Evolutionary conservation across 2,888 invertebrate genomes (phyloP).

Genomic region (Apeira syringaria): DNA sequence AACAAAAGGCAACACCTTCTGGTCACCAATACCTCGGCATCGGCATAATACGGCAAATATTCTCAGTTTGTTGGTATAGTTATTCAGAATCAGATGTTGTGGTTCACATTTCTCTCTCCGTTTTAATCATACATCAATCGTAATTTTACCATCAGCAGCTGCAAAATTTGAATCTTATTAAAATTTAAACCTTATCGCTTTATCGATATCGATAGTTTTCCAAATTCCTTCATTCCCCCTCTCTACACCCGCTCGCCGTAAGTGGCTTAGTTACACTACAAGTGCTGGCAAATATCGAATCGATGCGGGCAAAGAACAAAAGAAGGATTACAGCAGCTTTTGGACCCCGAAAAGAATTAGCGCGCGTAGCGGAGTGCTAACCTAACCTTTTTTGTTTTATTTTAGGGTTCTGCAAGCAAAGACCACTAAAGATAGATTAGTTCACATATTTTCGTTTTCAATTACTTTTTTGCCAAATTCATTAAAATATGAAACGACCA

Average conservation of each 20-base stretch:
- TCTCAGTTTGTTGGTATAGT: too few relatives aligned
- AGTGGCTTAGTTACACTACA: slow-evolving; percentile 78
- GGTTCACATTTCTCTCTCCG: too few relatives aligned
- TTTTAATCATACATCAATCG: too few relatives aligned
- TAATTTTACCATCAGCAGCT: too few relatives aligned
- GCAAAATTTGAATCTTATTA: too few relatives aligned
- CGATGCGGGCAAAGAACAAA: slow-evolving; percentile 77
- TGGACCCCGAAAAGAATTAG: slow-evolving; percentile 30
- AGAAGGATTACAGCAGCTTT: slow-evolving; percentile 36
- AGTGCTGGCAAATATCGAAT: slow-evolving; percentile 68
- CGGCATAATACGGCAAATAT: too few relatives aligned
- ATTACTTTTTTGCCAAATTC: too few relatives aligned
- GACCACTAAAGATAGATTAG: background rate
- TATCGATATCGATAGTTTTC: slow-evolving; percentile 29
- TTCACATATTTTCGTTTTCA: too few relatives aligned
- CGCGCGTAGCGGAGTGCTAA: slow-evolving; percentile 25
- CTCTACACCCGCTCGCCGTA: slow-evolving; percentile 54
- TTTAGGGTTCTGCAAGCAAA: slow-evolving; percentile 15
- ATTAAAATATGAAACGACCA: too few relatives aligned
- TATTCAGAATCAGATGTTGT: too few relatives aligned
- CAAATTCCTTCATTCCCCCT: slow-evolving; percentile 20
- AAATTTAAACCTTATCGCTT: background rate
- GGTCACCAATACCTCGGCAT: too few relatives aligned
- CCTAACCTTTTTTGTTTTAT: slow-evolving; percentile 25
- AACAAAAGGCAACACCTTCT: too few relatives aligned